Conservation (phyloP, 1,140 invertebrate genomes). For the Antheraea pernyi region DNA sequence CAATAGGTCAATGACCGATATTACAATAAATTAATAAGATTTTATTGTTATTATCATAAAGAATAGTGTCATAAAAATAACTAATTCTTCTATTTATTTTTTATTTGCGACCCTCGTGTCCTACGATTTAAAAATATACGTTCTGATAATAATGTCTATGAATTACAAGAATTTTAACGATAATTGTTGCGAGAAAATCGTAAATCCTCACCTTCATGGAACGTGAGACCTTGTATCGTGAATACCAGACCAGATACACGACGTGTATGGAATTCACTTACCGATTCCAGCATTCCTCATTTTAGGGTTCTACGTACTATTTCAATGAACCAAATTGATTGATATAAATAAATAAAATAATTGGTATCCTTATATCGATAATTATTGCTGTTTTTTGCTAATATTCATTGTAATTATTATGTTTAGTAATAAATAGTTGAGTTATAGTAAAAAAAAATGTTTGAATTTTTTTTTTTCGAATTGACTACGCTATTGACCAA, state of each 20-base stretch:
- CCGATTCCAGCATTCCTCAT: slow-evolving; percentile 28
- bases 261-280: slow-evolving; percentile 68
- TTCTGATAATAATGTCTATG: neutral
- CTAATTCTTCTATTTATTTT: no score
- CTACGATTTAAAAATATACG: neutral
- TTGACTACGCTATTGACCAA: no score
- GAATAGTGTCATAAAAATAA: no score
- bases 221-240: slow-evolving; percentile 36
- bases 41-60: no score
- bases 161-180: slow-evolving; percentile 20
- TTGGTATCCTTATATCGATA: neutral
- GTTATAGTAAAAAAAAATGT: no score
- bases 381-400: no score
- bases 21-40: no score
- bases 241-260: slow-evolving; percentile 36
- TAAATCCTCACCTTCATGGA: slow-evolving; percentile 55
- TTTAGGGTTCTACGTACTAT: slow-evolving; percentile 17
- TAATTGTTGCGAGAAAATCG: slow-evolving; percentile 53
- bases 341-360: neutral
- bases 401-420: no score
- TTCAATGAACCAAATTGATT: neutral
- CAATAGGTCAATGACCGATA: no score
- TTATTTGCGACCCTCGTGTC: no score
- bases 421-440: no score
- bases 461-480: no score